Base-by-base conservation (phyloP, 2,113 vertebrate species). In the Rhinoptilus africanus region DNA sequence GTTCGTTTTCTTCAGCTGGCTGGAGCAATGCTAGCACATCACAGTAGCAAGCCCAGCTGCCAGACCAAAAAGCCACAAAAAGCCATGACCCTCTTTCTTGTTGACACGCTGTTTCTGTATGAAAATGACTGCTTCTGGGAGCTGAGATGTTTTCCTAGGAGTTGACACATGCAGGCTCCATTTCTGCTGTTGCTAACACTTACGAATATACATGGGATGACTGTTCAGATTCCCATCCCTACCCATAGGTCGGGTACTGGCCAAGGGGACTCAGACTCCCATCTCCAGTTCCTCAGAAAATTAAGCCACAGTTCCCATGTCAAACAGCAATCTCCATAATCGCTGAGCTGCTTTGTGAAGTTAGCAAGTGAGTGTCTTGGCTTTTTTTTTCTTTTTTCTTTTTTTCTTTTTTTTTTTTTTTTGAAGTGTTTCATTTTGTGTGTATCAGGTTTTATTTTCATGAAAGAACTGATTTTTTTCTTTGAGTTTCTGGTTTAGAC, bases 231-330 rank as follows among this genome's bases (percentile, higher is more conserved):
- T 26, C 72, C 56, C 24, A 19, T 21, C 32, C 22, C 54, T 21
- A 12, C 7, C 15, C 22, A 0, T 9, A 50, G 24, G 35, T 24
- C 0, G 0, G 3, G 10, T 53, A 27, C n/a, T 30, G 28, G 19
- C 23, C 45, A 85, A 80, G 24, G 10, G 13, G 28, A 66, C 63
- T 51, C 5, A 11, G 34, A 30, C 10, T 51, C 1, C 1, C 7
- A 34, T 32, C 37, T 69, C 35, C 45, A 77, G 2, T 51, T 85
- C 10, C 74, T 84, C 59, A 45, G 28, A 73, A 80, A 83, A 62
- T 3, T 18, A 57, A 22, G 56, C 9, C 34, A 21, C 0, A 12
- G 63, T 11, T 86, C 41, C 20, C 18, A 6, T 3, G 5, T 22
- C 35, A 71, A 86, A 75, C 3, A 50, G 22, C 12, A 39, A 35